Evolutionary conservation across 1,140 invertebrate genomes (phyloP), one percentile per base, ranked within the genome.

Genomic region (Bombus terrestris): DNA sequence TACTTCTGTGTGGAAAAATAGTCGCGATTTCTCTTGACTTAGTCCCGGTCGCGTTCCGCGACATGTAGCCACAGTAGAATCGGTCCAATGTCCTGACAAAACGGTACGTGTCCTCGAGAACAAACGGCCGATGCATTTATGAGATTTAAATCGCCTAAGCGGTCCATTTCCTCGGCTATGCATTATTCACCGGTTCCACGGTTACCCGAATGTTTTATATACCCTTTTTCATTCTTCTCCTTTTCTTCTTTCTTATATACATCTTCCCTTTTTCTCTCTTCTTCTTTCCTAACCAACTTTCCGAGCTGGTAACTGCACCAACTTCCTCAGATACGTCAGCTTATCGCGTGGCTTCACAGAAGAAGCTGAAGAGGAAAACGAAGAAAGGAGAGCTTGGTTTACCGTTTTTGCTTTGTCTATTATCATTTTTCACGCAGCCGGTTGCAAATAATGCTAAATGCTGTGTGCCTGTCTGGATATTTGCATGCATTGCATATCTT

Each of bases 121-220:
- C 89, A 91, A 91, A 88, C 86, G 90, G 86, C 84, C 88, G 92
- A 92, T 92, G 93, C 93, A 94, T 95, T 95, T 94, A 94, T 94
- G 93, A 94, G 94, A 95, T 95, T 94, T 95, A 94, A 95, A 94
- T 95, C 94, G 92, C 89, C 91, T 92, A 93, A 95, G 92, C 93
- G 94, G 94, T 95, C 94, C 94, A 94, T 95, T 94, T 94, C 92
- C 92, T 89, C 69, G 86, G 88, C 88, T 91, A 94, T 94, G 92
- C 93, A 94, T 95, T 94, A 95, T 95, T 95, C 94, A 94, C 92
- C 76, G 86, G 81, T 86, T 92, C 91, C 80, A 87, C 89, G 37
- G 83, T 85, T 90, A 90, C 89, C 86, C 93, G 91, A 94, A 94
- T 94, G 93, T 94, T 94, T 94, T 94, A 94, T 93, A 90, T 85